A percentile compares a stretch with the other conserved stretches of the same genome.
phyloP scores from a whole-genome alignment of 2,888 invertebrate genomes.

The Dryobotodes eremita region DNA sequence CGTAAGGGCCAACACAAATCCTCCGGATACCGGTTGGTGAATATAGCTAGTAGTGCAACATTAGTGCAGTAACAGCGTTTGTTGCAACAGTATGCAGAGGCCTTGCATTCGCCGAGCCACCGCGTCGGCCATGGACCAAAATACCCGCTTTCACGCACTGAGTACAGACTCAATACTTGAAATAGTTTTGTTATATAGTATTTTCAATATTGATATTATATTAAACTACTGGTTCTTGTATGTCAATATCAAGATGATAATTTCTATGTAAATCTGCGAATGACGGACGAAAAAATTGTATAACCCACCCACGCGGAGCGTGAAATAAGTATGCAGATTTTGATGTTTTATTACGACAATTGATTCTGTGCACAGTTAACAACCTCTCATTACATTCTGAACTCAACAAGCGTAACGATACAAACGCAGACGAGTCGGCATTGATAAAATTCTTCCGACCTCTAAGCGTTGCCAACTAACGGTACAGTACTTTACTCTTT shows the following conservation, averaged over 20 bases:
- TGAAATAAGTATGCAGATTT: constrained; percentile 54
- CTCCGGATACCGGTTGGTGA: constrained; percentile 76
- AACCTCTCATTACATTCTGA: constrained; percentile 47
- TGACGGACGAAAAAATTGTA: constrained; percentile 19
- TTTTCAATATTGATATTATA: constrained; percentile 57
- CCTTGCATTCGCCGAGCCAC: constrained; percentile 88
- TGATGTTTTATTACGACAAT: constrained; percentile 50
- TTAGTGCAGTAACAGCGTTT: constrained; percentile 84
- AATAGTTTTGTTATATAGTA: constrained; percentile 58
- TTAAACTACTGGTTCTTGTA: constrained; percentile 53
- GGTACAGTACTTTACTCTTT: constrained; percentile 33
- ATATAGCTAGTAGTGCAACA: constrained; percentile 77
- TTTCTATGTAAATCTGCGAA: constrained; percentile 50
- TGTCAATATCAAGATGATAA: constrained; percentile 57
- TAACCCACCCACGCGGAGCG: constrained; percentile 32
- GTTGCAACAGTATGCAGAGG: constrained; percentile 86
- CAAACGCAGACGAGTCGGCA: constrained; percentile 38
- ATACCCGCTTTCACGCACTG: constrained; percentile 87
- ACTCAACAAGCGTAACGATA: constrained; percentile 46
- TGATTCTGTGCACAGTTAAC: constrained; percentile 51
- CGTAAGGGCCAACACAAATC: constrained; percentile 70
- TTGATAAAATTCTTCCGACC: constrained; percentile 55
- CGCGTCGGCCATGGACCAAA: constrained; percentile 87
- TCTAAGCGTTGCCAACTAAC: constrained; percentile 56
- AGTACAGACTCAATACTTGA: constrained; percentile 61